Percentiles rank a stretch among this genome's conserved stretches.
These are phyloP conservation scores for Drosophila mojavensis DNA, from an alignment of 1,140 invertebrate species.

Conservation along the genomic window DNA sequence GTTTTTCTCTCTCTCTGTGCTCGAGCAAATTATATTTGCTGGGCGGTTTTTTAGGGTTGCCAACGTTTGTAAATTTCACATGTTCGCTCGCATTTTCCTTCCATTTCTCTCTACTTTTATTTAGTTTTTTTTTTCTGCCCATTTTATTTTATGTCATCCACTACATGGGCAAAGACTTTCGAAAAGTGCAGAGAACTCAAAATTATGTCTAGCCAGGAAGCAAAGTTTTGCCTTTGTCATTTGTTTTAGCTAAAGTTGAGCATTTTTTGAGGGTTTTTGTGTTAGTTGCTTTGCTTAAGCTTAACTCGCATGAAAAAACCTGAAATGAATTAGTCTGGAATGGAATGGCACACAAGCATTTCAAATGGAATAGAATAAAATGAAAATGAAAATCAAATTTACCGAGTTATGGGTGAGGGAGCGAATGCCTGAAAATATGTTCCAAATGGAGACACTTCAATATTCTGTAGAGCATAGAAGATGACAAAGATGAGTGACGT, in stretches of 20 bases:
- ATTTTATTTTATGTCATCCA: background rate
- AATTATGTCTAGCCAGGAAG: slow-evolving; percentile 81
- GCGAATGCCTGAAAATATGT: too few relatives aligned
- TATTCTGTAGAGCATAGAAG: too few relatives aligned
- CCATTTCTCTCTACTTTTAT: slow-evolving; percentile 2
- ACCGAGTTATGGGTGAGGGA: too few relatives aligned
- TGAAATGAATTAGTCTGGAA: slow-evolving; percentile 27
- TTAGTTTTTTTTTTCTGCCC: background rate
- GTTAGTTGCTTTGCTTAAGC: slow-evolving; percentile 23
- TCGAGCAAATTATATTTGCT: slow-evolving; percentile 69
- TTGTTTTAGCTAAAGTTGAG: slow-evolving; percentile 59
- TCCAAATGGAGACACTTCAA: too few relatives aligned
- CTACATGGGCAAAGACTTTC: slow-evolving; percentile 29
- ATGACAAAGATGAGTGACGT: too few relatives aligned
- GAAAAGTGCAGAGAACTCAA: slow-evolving; percentile 56
- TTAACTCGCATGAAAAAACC: slow-evolving; percentile 23
- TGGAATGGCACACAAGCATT: slow-evolving; percentile 12
- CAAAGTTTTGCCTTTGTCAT: slow-evolving; percentile 75
- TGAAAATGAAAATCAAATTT: slow-evolving; percentile 2
- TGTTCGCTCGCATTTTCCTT: slow-evolving; percentile 16
- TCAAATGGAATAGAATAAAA: slow-evolving; percentile 6
- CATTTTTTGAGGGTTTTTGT: slow-evolving; percentile 4
- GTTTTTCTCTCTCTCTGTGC: slow-evolving; percentile 48
- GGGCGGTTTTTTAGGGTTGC: slow-evolving; percentile 57
- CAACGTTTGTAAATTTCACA: slow-evolving; percentile 49